Evolutionary conservation across 2,797 vertebrate species (phyloP), one percentile per base, ranked within the genome.

Genomic region (Alca torda): DNA sequence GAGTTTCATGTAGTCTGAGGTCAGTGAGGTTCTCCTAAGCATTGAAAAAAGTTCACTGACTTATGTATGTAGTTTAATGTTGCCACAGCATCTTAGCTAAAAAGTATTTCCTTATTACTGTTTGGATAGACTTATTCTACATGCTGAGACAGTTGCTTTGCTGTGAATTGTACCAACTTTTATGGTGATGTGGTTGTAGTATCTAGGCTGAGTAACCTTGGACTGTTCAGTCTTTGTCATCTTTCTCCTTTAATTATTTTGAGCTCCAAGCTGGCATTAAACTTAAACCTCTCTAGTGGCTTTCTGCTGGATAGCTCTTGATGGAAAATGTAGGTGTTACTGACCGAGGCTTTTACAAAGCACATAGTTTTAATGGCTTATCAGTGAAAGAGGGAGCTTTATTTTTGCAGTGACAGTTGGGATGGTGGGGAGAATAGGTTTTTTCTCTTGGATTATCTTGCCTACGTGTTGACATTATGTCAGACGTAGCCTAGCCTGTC

Each of bases 381-480:
- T 72, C 77, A 68, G 30, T 86, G 73, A 64, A 87, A 85, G 54
- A 65, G 26, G 41, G 33, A 84, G 33, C 26, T 70, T 72, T 7
- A 41, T 81, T 69, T 67, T 46, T 81, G 35, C 51, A 60, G 16
- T 91, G 48, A 68, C 53, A 86, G 72, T 14, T 79, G 57, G 13
- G 30, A 13, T 93, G 65, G 14, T 79, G 51, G 30, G 18, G 25
- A 75, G 10, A 75, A 51, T 3, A 33, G 14, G 4, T 31, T 79
- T 72, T 85, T 80, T 53, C 35, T 60, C 24, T 41, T 53, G 35
- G 9, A 33, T 84, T 91, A 25, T 37, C 77, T 79, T 89, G 26
- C 77, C 19, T 84, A 3, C 1, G 0, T 37, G 3, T 51, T 64
- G 50, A 35, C 7, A 1, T 35, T 41, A 73, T 39, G 30, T 48